These are phyloP conservation scores for Diachasmimorpha longicaudata DNA, from an alignment of 1,140 invertebrate species.

Conservation along the genomic window DNA sequence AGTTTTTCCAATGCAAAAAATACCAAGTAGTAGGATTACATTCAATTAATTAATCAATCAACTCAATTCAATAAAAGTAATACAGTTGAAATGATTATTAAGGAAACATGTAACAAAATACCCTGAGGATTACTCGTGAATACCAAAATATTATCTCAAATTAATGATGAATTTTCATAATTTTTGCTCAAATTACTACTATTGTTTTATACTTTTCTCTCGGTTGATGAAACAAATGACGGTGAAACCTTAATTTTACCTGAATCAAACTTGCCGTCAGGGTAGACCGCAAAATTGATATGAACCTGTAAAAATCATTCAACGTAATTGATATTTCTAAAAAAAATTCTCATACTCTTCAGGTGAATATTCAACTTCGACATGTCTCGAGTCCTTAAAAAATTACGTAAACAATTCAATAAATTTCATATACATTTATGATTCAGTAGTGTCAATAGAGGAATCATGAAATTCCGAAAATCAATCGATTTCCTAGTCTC, in stretches of 20 bases:
- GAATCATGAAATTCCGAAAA: neutral
- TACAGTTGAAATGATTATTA: neutral
- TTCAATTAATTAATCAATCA: neutral
- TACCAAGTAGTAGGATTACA: neutral
- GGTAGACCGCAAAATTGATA: constrained; percentile 60
- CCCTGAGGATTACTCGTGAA: neutral
- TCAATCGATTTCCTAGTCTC: neutral
- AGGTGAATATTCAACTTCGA: neutral
- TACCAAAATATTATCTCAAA: neutral
- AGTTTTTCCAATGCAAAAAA: neutral
- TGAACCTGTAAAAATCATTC: constrained; percentile 57
- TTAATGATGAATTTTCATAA: neutral
- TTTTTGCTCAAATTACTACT: neutral
- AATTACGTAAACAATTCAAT: neutral
- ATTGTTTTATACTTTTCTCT: constrained; percentile 42
- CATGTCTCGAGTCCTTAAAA: neutral
- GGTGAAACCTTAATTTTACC: constrained; percentile 46
- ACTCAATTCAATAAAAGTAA: neutral
- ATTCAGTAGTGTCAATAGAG: neutral
- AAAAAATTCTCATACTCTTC: neutral
- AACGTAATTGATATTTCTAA: neutral
- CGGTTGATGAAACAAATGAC: constrained; percentile 40
- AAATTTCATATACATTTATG: neutral
- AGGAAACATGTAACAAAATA: neutral
- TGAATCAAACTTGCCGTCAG: constrained; percentile 59